Evolutionary conservation across 2,113 vertebrate genomes (phyloP), one percentile per base, ranked within the genome.

Genomic region (Daphoenositta chrysoptera): DNA sequence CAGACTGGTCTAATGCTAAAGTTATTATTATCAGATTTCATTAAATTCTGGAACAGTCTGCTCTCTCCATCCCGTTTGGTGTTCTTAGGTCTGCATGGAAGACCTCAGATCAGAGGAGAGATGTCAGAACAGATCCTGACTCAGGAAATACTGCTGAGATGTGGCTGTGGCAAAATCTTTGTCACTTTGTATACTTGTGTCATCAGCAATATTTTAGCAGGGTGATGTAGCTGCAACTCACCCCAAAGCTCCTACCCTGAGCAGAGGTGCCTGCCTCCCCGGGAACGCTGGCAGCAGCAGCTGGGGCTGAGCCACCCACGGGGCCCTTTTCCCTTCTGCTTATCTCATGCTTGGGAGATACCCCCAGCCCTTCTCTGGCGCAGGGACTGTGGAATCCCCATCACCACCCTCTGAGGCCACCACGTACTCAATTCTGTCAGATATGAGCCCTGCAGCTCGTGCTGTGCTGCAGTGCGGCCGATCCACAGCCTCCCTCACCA

Each of bases 381-480:
- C 78, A 65, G 61, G 50, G 28, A 42, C 56, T 61, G 37, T 18
- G 13, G 12, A 51, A 7, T 61, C 14, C 45, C 35, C 33, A 11
- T 8, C 7, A 2, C 4, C 39, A 53, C 10, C 6, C 22, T 80
- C 60, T 40, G 66, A 87, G 35, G 69, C 10, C 9, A 42, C 24
- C 21, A 40, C 1, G 0, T 0, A 0, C 63, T 42, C 68, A 9
- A 51, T 65, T 85, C 61, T 72, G 53, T 63, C 48, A 69, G 42
- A 23, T 23, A 37, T 12, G 42, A 81, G 33, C 39, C 48, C 72
- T 84, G 69, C 31, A 68, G 48, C n/a, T 64, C 64, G 19, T 0
- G 0, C 54, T 82, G 77, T 75, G 72, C 18, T 54, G 39, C 1
- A 0, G 22, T 57, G 58, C 13, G 19, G 42, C 23, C 0, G 0